Conservation (phyloP, 2,797 vertebrate species). For the Scolopax bukidnonensis region DNA sequence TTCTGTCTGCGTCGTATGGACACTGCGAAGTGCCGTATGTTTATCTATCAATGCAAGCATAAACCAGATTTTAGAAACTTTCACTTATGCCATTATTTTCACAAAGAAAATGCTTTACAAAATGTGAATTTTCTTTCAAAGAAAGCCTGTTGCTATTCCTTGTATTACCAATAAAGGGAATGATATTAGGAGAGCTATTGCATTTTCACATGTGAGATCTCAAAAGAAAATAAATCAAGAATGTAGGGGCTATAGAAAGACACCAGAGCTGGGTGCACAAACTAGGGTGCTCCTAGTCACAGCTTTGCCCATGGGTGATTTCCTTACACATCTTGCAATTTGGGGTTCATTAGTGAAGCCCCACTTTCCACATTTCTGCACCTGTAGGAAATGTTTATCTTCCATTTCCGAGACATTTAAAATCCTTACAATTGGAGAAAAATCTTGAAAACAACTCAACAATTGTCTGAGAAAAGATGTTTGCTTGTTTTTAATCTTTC, state of each 20-base stretch:
- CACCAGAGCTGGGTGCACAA: not conserved
- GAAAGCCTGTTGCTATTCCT: not conserved
- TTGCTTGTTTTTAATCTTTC: not conserved
- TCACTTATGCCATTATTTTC: not conserved
- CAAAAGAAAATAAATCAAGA: not conserved
- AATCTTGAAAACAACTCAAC: not conserved
- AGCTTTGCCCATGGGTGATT: not conserved
- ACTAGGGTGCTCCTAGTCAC: not conserved
- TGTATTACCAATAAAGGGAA: not conserved
- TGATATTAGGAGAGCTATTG: not conserved
- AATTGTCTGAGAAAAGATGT: not conserved
- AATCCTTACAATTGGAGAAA: not conserved
- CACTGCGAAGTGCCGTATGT: fast-evolving
- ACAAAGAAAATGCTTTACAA: not conserved
- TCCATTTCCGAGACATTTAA: not conserved
- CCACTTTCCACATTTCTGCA: not conserved
- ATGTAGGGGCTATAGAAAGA: not conserved
- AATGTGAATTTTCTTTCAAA: not conserved
- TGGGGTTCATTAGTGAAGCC: not conserved
- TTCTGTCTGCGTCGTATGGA: not conserved
- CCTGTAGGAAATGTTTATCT: not conserved
- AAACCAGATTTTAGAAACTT: not conserved
- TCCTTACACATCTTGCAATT: not conserved
- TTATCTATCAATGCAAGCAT: not conserved
- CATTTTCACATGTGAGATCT: not conserved